These are phyloP conservation scores for Drosophila hamatofila DNA, from an alignment of 2,888 invertebrate species.

Conservation along the genomic window DNA sequence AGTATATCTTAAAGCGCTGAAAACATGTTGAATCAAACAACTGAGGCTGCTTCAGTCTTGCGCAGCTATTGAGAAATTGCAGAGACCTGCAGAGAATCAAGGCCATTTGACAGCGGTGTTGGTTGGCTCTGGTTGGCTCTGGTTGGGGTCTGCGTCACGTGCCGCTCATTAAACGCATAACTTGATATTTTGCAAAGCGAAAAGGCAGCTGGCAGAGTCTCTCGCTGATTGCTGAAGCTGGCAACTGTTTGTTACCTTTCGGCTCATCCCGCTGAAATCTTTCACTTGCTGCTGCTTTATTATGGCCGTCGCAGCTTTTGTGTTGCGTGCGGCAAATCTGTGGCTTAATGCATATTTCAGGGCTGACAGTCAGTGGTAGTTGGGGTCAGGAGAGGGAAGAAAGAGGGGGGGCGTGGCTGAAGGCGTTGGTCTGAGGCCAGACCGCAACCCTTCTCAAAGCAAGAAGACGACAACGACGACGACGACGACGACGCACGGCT, in stretches of 20 bases:
- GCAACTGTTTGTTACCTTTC: constrained; percentile 37
- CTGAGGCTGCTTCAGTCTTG: background rate
- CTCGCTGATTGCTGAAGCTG: constrained; percentile 42
- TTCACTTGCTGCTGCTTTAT: constrained; percentile 54
- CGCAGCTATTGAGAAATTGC: background rate
- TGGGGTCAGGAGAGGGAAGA: too few relatives aligned
- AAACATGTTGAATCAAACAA: constrained; percentile 10
- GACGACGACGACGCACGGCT: constrained; percentile 41
- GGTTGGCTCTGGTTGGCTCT: background rate
- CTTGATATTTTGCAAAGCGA: constrained; percentile 68
- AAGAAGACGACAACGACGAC: constrained; percentile 9
- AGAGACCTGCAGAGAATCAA: constrained; percentile 1
- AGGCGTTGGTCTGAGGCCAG: background rate
- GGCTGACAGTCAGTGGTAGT: background rate
- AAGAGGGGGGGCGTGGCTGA: background rate
- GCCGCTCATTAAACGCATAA: constrained; percentile 83
- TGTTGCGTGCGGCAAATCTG: constrained; percentile 70
- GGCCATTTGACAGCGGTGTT: background rate
- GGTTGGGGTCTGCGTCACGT: constrained; percentile 63
- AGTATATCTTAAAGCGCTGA: background rate
- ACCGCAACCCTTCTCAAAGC: constrained; percentile 62
- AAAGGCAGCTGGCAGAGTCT: constrained; percentile 50
- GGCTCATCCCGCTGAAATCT: background rate
- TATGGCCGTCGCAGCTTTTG: constrained; percentile 52
- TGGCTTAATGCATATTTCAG: constrained; percentile 75